Conservation (phyloP, 2,113 vertebrate genomes). For the Poecilia latipinna region DNA sequence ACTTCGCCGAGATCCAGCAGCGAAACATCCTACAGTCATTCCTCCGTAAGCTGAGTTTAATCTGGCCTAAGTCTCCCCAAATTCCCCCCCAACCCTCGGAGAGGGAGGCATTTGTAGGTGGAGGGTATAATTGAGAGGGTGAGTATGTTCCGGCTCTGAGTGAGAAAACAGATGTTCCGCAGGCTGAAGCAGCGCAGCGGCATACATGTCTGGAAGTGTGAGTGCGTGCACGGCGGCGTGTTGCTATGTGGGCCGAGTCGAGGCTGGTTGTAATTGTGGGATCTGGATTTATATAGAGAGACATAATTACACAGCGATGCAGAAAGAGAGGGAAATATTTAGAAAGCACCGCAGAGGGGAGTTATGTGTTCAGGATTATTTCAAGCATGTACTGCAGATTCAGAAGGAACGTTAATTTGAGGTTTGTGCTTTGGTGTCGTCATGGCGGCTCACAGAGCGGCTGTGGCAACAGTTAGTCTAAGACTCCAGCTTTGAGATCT, state of each 20-base stretch:
- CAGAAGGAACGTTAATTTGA: constrained; percentile 65
- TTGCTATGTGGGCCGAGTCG: constrained; percentile 41
- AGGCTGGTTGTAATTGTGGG: constrained; percentile 74
- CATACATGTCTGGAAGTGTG: constrained; percentile 14
- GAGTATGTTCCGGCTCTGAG: constrained; percentile 67
- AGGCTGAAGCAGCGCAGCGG: constrained; percentile 40
- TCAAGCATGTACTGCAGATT: constrained; percentile 56
- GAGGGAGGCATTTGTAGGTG: constrained; percentile 64
- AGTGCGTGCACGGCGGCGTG: constrained; percentile 2
- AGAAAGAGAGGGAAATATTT: constrained; percentile 48
- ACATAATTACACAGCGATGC: constrained; percentile 73
- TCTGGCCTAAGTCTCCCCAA: neutral
- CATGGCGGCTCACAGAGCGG: neutral
- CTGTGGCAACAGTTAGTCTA: neutral
- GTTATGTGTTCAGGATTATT: constrained; percentile 52
- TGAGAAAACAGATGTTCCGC: constrained; percentile 77
- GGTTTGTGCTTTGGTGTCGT: constrained; percentile 40
- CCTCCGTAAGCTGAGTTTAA: neutral
- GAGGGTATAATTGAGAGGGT: constrained; percentile 80
- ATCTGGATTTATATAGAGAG: constrained; percentile 73
- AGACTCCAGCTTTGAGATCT: neutral
- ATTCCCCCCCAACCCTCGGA: neutral
- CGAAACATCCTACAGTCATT: too few relatives aligned
- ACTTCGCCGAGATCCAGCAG: neutral
- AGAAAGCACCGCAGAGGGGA: constrained; percentile 28